Evolutionary conservation across 92 coral and sea anemone genomes (phyloP).

Genomic region (Heteractis magnifica): DNA sequence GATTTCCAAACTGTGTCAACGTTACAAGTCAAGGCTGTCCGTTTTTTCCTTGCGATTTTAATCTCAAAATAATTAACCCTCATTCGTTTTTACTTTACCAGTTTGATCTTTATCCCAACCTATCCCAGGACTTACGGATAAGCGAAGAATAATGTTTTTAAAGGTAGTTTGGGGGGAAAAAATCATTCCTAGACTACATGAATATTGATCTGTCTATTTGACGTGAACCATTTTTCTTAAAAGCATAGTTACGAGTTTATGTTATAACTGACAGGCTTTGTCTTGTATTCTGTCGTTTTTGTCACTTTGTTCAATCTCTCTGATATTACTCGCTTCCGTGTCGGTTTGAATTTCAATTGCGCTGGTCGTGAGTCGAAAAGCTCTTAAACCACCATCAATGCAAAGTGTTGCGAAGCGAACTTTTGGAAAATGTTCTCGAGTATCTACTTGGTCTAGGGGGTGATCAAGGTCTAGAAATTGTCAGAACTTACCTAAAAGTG

Average conservation of each 20-base stretch:
- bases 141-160: too few species aligned
- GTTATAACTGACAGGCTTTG: background rate
- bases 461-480: too few species aligned
- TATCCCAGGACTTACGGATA: too few species aligned
- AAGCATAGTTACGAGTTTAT: background rate
- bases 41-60: background rate
- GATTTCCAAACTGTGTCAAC: background rate
- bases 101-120: background rate
- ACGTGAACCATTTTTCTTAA: background rate
- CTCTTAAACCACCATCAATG: too few species aligned
- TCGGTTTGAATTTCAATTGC: too few species aligned
- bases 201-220: background rate
- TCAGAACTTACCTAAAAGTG: too few species aligned
- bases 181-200: too few species aligned
- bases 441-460: too few species aligned
- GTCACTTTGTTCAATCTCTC: background rate
- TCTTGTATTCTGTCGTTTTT: background rate
- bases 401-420: too few species aligned
- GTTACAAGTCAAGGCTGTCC: background rate
- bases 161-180: too few species aligned
- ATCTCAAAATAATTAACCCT: background rate
- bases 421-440: too few species aligned
- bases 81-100: background rate
- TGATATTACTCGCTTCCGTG: background rate
- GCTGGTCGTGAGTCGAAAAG: too few species aligned